phyloP scores from a whole-genome alignment of 1,140 invertebrate species.

The Lepeophtheirus salmonis region DNA sequence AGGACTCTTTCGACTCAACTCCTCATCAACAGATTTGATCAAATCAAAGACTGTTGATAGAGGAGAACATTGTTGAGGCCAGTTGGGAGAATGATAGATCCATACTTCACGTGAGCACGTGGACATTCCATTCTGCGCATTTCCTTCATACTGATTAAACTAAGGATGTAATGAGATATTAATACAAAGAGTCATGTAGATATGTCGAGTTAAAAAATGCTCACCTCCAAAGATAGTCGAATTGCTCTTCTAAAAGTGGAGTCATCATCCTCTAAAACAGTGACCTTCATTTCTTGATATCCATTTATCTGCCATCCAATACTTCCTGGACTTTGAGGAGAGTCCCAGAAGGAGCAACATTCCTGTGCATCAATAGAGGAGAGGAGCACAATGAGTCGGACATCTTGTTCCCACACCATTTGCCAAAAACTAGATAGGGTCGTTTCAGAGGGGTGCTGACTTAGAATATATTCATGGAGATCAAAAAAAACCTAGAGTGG shows the following conservation, averaged over 20 bases:
- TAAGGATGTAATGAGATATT: no score
- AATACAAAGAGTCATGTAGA: no score
- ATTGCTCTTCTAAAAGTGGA: neutral
- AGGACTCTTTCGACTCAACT: neutral
- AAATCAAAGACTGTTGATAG: slow-evolving; percentile 43
- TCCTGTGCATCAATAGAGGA: slow-evolving; percentile 45
- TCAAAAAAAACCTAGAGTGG: slow-evolving; percentile 18
- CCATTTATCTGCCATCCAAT: neutral
- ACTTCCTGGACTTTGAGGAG: neutral
- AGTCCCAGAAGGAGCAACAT: slow-evolving; percentile 13
- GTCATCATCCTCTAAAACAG: neutral
- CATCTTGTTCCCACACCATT: slow-evolving; percentile 91
- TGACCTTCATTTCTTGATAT: slow-evolving; percentile 7
- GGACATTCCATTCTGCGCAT: slow-evolving; percentile 37
- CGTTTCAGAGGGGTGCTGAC: slow-evolving; percentile 62
- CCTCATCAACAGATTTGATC: slow-evolving; percentile 50
- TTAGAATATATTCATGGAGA: slow-evolving; percentile 24
- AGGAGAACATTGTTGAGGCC: slow-evolving; percentile 43
- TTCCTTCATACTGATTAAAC: no score
- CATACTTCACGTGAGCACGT: slow-evolving; percentile 61
- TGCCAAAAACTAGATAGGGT: slow-evolving; percentile 83
- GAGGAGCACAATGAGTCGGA: slow-evolving; percentile 68
- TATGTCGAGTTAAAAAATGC: no score
- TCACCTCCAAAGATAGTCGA: neutral
- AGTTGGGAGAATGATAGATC: slow-evolving; percentile 59